phyloP scores from a whole-genome alignment of 2,888 invertebrate species.

The Chironomus tentans region DNA sequence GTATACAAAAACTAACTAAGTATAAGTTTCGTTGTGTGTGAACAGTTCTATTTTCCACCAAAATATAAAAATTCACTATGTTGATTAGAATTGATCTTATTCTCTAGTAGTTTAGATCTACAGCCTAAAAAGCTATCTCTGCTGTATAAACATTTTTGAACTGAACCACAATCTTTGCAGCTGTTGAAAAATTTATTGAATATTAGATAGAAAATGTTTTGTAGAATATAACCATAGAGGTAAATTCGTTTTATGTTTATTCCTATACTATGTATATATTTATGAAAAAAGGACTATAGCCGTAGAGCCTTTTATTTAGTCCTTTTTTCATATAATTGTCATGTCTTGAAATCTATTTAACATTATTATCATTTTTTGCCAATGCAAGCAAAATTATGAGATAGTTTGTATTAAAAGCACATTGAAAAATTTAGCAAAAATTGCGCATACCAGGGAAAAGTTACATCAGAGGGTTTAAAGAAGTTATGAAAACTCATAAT shows the following conservation, averaged over 20 bases:
- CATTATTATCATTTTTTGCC: background rate
- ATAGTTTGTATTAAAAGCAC: too few species aligned
- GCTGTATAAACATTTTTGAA: background rate
- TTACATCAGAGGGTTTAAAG: too few species aligned
- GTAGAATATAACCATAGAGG: background rate
- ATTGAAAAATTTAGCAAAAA: too few species aligned
- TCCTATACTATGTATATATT: background rate
- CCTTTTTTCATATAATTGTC: background rate
- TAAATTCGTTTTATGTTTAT: background rate
- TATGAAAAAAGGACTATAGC: background rate
- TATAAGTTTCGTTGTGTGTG: constrained; percentile 25
- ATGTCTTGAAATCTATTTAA: too few species aligned
- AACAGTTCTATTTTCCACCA: constrained; percentile 2
- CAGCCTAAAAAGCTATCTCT: background rate
- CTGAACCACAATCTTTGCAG: background rate
- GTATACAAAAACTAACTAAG: constrained; percentile 19
- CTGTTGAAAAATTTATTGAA: background rate
- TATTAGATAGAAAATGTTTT: background rate
- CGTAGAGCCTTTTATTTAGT: background rate
- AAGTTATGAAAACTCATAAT: background rate
- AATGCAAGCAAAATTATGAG: background rate
- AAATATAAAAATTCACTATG: background rate
- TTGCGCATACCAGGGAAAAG: too few species aligned
- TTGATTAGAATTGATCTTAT: background rate
- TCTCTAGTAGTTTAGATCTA: background rate